Evolutionary conservation across 2,113 vertebrate genomes (phyloP).

Genomic region (Labeo rohita): DNA sequence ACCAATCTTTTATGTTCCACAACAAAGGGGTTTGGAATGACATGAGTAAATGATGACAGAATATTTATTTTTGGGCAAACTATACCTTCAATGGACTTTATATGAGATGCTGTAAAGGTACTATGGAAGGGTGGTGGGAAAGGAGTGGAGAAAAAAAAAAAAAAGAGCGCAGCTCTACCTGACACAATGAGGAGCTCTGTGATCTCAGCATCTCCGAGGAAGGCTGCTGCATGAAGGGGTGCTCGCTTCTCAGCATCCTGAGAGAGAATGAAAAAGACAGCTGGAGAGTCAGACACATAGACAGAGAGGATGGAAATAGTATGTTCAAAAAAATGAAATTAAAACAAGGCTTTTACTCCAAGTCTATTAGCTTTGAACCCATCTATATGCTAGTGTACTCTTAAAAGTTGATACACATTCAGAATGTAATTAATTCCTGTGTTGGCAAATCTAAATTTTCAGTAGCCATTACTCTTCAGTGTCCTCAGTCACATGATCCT

Average conservation of each 20-base stretch:
- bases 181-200: conserved; percentile 96
- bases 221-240: conserved; percentile 91
- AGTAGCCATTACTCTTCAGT: not conserved
- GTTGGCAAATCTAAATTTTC: not conserved
- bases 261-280: not conserved
- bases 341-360: not conserved
- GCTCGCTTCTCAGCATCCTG: conserved; percentile 95
- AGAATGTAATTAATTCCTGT: not conserved
- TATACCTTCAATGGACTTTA: not conserved
- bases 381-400: not conserved
- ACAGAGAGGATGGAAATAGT: not conserved
- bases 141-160: not conserved
- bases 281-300: not conserved
- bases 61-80: not conserved
- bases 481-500: not conserved
- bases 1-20: not conserved
- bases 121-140: not conserved
- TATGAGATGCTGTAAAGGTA: not conserved
- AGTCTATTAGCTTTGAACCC: not conserved
- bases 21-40: not conserved
- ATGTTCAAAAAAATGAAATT: not conserved
- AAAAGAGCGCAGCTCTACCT: conserved; percentile 73
- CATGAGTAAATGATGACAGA: not conserved
- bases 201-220: conserved; percentile 95
- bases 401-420: not conserved